A percentile compares a stretch with the other conserved stretches of the same genome.
Evolutionary conservation across 2,888 invertebrate species (phyloP).

Genomic region (Troides aeacus): DNA sequence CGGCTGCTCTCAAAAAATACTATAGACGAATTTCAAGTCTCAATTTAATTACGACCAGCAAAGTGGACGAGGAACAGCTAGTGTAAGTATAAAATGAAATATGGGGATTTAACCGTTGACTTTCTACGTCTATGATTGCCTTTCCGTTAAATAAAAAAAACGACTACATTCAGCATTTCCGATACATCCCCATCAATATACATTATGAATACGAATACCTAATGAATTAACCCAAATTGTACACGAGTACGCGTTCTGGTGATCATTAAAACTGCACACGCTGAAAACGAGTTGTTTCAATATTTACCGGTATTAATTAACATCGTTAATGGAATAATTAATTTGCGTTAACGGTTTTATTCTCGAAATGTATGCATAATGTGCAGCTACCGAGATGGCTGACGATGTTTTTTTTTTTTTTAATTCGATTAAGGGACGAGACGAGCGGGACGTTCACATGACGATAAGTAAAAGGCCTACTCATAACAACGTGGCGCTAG

Average conservation of each 20-base stretch:
- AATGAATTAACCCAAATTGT: constrained; percentile 6
- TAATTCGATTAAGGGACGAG: too few species aligned
- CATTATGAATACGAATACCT: background rate
- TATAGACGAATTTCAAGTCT: too few species aligned
- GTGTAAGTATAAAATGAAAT: too few species aligned
- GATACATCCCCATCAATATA: background rate
- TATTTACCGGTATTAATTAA: constrained; percentile 10
- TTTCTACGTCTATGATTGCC: too few species aligned
- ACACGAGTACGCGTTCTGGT: background rate
- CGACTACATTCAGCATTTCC: background rate
- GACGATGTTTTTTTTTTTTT: too few species aligned
- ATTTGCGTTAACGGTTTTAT: background rate
- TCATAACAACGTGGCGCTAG: too few species aligned
- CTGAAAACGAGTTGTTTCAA: background rate
- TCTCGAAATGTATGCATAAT: background rate
- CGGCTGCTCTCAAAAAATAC: too few species aligned
- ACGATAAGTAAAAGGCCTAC: too few species aligned
- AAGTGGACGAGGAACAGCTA: too few species aligned
- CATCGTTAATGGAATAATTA: background rate
- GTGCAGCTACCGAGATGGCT: background rate
- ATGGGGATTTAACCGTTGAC: too few species aligned
- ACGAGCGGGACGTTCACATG: too few species aligned
- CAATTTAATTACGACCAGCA: too few species aligned
- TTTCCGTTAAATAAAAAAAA: background rate
- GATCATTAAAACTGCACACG: constrained; percentile 18